Base-by-base conservation (phyloP, 2,888 invertebrate species). In the Andrena trimmerana region DNA sequence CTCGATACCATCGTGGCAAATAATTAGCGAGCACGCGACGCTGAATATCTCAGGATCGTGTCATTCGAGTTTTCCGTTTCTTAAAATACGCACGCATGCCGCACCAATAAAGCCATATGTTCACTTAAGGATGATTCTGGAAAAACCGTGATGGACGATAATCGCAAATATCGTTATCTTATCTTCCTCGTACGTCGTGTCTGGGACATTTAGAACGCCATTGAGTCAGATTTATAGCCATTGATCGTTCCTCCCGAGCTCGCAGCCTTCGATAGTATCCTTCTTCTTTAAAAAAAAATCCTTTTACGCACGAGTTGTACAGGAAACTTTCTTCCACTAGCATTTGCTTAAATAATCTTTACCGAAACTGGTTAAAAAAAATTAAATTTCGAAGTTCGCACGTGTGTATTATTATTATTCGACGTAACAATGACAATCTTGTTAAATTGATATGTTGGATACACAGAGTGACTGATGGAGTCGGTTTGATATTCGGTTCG, bases 101-200 rank as follows among this genome's bases (percentile, higher is more conserved):
- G 68, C 71, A 79, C 66, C 80, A 65, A 69, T 67, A 68, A 77
- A 63, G 81, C 87, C 88, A 86, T 84, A 88, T 84, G 88, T 81
- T 88, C 77, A 71, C 76, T 81, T 79, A 78, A 74, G 59, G 59
- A 69, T 60, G 57, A 80, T 80, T 72, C 59, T 60, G 59, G 69
- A 78, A 87, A 86, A 87, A 82, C 75, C 73, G 67, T 68, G 85
- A 65, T 69, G 68, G 72, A 81, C 77, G 84, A 82, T 82, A 75
- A 87, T 87, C 83, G 81, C 87, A 85, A 78, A 78, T 78, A 79
- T 42, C 63, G 76, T 86, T 87, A 87, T 87, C 87, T 87, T 87
- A 87, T 87, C 87, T 78, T 29, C 16, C 69, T 66, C 71, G 52
- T 78, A 78, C 71, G 69, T 63, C 73, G 57, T 27, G 74, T 76